These are phyloP conservation scores for Psilopsiagon aurifrons DNA, from an alignment of 2,113 vertebrate species.

Conservation along the genomic window DNA sequence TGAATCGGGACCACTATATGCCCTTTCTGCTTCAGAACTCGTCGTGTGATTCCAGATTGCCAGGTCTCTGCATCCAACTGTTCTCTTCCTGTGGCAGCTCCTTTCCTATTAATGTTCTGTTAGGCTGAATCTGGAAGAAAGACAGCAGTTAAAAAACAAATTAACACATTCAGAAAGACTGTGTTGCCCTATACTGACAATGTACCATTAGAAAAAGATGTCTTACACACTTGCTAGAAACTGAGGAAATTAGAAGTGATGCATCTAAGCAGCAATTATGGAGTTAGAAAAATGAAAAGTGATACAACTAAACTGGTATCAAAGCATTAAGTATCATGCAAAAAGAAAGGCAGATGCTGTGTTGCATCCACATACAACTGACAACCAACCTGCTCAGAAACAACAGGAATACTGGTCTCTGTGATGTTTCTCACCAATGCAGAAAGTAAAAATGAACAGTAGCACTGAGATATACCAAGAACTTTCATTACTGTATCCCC, in stretches of 20 bases:
- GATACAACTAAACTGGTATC: background rate
- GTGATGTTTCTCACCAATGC: background rate
- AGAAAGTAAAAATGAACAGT: background rate
- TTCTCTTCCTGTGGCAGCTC: background rate
- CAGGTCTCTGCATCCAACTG: background rate
- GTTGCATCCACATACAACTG: background rate
- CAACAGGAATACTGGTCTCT: background rate
- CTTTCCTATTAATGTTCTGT: background rate
- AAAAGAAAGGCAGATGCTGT: background rate
- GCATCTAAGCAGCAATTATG: background rate
- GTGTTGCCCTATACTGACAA: background rate
- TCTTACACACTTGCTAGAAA: background rate
- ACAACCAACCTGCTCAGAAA: background rate
- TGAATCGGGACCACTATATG: background rate
- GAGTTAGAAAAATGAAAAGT: background rate
- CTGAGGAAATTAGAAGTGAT: background rate
- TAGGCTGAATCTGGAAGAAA: conserved; percentile 63
- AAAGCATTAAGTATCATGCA: background rate
- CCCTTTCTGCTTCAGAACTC: conserved; percentile 19
- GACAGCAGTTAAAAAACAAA: background rate
- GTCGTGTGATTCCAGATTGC: background rate
- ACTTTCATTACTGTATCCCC: background rate
- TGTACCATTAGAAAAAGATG: background rate
- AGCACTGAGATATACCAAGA: background rate
- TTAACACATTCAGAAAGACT: background rate